phyloP scores from a whole-genome alignment of 2,797 vertebrate species.

The Microctenopoma steveboyesi region DNA sequence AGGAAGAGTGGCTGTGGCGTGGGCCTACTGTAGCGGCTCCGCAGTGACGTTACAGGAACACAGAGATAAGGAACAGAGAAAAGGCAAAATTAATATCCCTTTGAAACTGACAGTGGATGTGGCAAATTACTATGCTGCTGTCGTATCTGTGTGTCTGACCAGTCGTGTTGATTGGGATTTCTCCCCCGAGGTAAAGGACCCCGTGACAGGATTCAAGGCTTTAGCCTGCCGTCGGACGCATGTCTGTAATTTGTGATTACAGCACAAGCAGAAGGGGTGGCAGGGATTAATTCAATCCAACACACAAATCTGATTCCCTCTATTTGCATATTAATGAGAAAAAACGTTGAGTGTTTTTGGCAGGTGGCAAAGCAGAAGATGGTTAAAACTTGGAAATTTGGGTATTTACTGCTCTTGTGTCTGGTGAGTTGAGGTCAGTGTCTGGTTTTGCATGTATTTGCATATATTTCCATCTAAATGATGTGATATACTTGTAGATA shows the following conservation, averaged over 20 bases:
- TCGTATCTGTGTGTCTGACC: constrained; percentile 68
- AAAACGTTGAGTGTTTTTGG: constrained; percentile 73
- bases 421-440: constrained; percentile 79
- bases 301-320: constrained; percentile 80
- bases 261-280: constrained; percentile 75
- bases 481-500: constrained; percentile 57
- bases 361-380: constrained; percentile 77
- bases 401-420: constrained; percentile 79
- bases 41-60: constrained; percentile 52
- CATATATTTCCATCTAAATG: constrained; percentile 80
- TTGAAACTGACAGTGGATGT: constrained; percentile 71
- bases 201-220: constrained; percentile 75
- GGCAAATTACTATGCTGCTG: constrained; percentile 72
- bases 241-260: constrained; percentile 86
- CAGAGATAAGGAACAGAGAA: constrained; percentile 66
- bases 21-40: constrained; percentile 53
- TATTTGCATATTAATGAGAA: constrained; percentile 87
- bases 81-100: constrained; percentile 73
- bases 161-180: constrained; percentile 80
- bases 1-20: constrained; percentile 43
- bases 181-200: constrained; percentile 76
- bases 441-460: constrained; percentile 79
- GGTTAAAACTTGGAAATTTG: constrained; percentile 70
- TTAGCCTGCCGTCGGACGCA: constrained; percentile 76
- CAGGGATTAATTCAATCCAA: constrained; percentile 85